These are phyloP conservation scores for Hartigia nigra DNA, from an alignment of 2,888 invertebrate species.

Conservation along the genomic window DNA sequence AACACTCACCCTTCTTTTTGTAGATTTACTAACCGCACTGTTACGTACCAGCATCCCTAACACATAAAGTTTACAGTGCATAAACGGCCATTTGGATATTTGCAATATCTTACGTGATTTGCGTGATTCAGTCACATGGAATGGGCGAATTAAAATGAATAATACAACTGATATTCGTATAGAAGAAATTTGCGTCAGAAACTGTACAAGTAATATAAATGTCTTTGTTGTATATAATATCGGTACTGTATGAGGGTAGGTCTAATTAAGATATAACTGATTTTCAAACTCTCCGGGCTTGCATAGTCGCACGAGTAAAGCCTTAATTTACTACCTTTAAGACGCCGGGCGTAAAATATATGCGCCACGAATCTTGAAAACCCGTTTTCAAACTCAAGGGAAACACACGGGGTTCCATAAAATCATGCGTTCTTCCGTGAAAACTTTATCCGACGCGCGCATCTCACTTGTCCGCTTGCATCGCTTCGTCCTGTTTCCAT, in stretches of 20 bases:
- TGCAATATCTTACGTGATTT: no score
- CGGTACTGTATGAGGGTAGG: background rate
- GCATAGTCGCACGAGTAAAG: conserved; percentile 34
- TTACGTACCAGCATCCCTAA: background rate
- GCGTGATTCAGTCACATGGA: background rate
- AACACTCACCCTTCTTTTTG: background rate
- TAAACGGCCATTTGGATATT: no score
- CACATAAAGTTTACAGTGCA: background rate
- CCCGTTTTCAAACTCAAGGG: conserved; percentile 39
- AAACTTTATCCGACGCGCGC: conserved; percentile 42
- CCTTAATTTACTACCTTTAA: conserved; percentile 57
- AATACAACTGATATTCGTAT: background rate
- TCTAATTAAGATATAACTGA: conserved; percentile 54
- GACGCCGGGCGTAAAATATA: conserved; percentile 54
- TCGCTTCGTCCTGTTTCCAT: background rate
- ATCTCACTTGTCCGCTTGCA: background rate
- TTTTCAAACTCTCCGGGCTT: conserved; percentile 45
- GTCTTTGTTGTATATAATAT: background rate
- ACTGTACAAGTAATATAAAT: background rate
- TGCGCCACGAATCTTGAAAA: conserved; percentile 41
- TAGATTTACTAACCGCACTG: background rate
- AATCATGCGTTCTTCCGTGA: conserved; percentile 60
- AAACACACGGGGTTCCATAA: conserved; percentile 59
- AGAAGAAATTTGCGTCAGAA: background rate
- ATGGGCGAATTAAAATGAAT: background rate